These are phyloP conservation scores for Cyprinella venusta DNA, from an alignment of 2,797 vertebrate genomes.

Conservation along the genomic window DNA sequence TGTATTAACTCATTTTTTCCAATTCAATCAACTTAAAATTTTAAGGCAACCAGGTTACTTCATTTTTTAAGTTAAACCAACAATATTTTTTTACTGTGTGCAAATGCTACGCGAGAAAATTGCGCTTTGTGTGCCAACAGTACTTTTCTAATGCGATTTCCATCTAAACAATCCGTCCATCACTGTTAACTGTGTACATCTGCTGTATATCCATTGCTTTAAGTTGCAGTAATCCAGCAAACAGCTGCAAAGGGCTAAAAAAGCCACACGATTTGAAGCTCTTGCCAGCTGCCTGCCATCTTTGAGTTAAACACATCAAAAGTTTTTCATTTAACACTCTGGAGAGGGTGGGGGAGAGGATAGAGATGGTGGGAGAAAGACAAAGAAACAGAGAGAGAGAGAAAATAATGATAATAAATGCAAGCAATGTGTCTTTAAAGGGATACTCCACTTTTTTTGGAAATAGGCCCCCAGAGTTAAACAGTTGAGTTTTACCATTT, in stretches of 20 bases:
- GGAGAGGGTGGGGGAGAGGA: not conserved
- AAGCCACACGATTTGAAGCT: conserved; percentile 58
- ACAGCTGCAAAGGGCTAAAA: conserved; percentile 49
- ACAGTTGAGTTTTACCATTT: too few species aligned
- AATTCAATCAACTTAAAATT: too few species aligned
- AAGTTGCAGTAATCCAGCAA: conserved; percentile 45
- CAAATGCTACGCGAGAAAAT: not conserved
- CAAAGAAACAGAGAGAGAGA: too few species aligned
- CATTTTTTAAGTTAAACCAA: too few species aligned
- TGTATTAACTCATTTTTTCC: too few species aligned
- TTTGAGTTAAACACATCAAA: conserved; percentile 57
- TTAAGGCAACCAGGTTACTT: too few species aligned
- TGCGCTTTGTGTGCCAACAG: not conserved
- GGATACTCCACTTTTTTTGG: too few species aligned
- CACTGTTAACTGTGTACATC: not conserved
- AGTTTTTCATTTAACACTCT: conserved; percentile 49
- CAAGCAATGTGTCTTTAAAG: conserved; percentile 32
- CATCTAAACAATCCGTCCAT: conserved; percentile 26
- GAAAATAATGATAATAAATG: conserved; percentile 21
- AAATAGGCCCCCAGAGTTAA: too few species aligned
- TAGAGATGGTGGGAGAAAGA: conserved; percentile 17
- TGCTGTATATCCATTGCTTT: conserved; percentile 40
- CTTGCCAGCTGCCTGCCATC: conserved; percentile 61
- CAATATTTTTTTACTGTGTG: too few species aligned
- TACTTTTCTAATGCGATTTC: conserved; percentile 18